These are phyloP conservation scores for Brachyrhaphis roseni DNA, from an alignment of 2,797 vertebrate genomes.

Conservation along the genomic window DNA sequence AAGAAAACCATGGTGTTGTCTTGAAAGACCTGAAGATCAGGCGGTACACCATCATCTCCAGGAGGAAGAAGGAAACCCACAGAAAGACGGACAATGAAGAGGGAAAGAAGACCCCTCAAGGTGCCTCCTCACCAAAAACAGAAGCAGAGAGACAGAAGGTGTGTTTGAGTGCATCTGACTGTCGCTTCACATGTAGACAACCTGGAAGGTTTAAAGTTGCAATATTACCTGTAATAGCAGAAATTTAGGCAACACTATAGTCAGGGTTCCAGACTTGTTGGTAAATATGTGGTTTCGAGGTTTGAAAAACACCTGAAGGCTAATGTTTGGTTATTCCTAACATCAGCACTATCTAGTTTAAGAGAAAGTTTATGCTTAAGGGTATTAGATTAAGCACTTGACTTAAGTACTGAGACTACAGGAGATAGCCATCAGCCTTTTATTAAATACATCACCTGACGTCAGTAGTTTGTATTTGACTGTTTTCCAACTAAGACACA, in stretches of 20 bases:
- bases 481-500: background rate
- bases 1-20: background rate
- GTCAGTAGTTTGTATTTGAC: background rate
- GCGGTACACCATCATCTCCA: background rate
- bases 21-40: background rate
- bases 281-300: background rate
- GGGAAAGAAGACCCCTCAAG: background rate
- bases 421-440: background rate
- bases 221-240: slow-evolving; percentile 54
- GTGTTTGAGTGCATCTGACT: slow-evolving; percentile 28
- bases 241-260: slow-evolving; percentile 33
- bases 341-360: background rate
- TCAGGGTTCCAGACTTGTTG: background rate
- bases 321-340: background rate
- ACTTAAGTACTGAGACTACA: background rate
- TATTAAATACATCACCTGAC: background rate
- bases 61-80: background rate
- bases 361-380: background rate
- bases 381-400: background rate
- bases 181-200: slow-evolving; percentile 23
- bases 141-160: background rate
- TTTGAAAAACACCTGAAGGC: background rate
- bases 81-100: background rate
- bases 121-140: fast-evolving
- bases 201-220: slow-evolving; percentile 45